Conservation (phyloP, 2,888 invertebrate species). For the Limnephilus rhombicus region DNA sequence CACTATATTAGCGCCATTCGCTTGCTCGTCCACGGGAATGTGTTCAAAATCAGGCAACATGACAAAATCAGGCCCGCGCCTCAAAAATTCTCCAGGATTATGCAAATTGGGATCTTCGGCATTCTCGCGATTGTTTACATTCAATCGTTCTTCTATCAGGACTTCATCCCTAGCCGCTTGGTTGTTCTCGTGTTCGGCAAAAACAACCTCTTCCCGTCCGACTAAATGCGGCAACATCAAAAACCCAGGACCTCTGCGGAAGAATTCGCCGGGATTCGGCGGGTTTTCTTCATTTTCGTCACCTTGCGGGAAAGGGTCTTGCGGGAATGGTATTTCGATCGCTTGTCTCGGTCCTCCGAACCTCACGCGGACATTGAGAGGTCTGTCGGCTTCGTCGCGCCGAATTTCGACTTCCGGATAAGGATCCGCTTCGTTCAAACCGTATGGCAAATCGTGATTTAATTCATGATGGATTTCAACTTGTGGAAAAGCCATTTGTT, state of each 20-base stretch:
- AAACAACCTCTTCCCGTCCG: conserved; percentile 31
- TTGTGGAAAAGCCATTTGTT: background rate
- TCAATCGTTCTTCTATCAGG: conserved; percentile 3
- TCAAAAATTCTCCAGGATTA: conserved; percentile 34
- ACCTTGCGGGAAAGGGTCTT: background rate
- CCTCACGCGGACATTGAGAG: conserved; percentile 35
- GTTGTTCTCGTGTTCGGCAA: conserved; percentile 11
- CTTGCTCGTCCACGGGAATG: background rate
- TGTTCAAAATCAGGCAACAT: conserved; percentile 19
- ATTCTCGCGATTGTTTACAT: background rate
- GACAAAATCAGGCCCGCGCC: conserved; percentile 30
- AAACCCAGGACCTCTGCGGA: conserved; percentile 35
- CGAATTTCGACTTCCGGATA: conserved; percentile 12
- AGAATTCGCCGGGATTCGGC: conserved; percentile 39
- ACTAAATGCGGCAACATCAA: conserved; percentile 15
- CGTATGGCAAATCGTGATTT: conserved; percentile 2
- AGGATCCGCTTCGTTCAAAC: background rate
- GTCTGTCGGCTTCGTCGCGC: background rate
- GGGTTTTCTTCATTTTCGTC: background rate
- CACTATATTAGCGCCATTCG: background rate
- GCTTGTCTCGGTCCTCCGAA: conserved; percentile 22
- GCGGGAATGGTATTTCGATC: background rate
- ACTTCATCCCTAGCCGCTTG: background rate
- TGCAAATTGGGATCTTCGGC: background rate
- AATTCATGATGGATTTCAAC: conserved; percentile 9